Evolutionary conservation across 2,797 vertebrate species (phyloP).

Genomic region (Betta splendens): DNA sequence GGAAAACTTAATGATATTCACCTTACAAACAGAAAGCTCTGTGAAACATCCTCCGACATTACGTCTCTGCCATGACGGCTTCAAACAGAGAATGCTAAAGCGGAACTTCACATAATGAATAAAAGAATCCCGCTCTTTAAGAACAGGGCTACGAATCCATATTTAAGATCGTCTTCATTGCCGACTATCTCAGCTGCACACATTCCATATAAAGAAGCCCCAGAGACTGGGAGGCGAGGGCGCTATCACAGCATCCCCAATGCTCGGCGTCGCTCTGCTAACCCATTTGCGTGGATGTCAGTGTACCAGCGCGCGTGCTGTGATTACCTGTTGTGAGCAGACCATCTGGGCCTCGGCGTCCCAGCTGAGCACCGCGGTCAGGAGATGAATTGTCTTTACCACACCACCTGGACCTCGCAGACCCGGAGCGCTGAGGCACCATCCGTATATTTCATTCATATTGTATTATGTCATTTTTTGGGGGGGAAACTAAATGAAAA

Average conservation of each 20-base stretch:
- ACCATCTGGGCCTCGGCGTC: slow-evolving; percentile 76
- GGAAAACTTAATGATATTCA: slow-evolving; percentile 25
- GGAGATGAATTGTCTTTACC: slow-evolving; percentile 62
- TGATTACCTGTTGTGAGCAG: slow-evolving; percentile 74
- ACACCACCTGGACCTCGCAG: slow-evolving; percentile 69
- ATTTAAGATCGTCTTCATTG: slow-evolving; percentile 11
- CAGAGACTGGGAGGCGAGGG: slow-evolving; percentile 15
- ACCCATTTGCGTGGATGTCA: slow-evolving; percentile 65
- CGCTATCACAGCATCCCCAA: slow-evolving; percentile 33
- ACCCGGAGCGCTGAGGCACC: slow-evolving; percentile 23
- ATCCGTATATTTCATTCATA: slow-evolving; percentile 58
- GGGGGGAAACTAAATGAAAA: slow-evolving; percentile 10
- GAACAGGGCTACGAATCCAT: neutral
- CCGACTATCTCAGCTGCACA: neutral
- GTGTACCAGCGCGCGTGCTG: slow-evolving; percentile 67
- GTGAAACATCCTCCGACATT: slow-evolving; percentile 27
- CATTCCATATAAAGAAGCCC: slow-evolving; percentile 6
- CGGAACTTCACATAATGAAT: slow-evolving; percentile 3
- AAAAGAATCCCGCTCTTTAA: slow-evolving; percentile 1
- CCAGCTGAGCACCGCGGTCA: slow-evolving; percentile 64
- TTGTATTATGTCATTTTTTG: slow-evolving; percentile 52
- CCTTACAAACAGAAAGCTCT: slow-evolving; percentile 23
- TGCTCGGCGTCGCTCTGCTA: slow-evolving; percentile 50
- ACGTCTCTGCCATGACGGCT: neutral
- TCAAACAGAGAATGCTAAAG: neutral